Evolutionary conservation across 1,140 invertebrate species (phyloP).

Genomic region (Thrips palmi): DNA sequence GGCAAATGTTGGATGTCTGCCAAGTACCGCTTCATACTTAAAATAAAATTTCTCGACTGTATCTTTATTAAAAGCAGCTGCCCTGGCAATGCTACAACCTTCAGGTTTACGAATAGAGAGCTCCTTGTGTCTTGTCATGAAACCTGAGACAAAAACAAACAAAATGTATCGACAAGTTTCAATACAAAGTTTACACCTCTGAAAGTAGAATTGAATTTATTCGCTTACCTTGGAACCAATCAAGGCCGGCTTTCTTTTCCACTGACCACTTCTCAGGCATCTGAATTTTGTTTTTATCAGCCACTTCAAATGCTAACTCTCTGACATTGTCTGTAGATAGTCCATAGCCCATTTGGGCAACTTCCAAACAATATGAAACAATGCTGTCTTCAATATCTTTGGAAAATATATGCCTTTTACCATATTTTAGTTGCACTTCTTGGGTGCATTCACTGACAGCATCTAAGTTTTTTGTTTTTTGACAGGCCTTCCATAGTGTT

Average conservation of each 20-base stretch:
- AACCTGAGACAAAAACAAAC: not conserved
- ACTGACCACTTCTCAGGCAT: not conserved
- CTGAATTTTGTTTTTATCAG: not conserved
- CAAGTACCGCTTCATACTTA: slow-evolving; percentile 12
- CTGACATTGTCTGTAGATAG: too few relatives aligned
- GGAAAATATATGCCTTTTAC: too few relatives aligned
- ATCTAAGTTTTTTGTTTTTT: too few relatives aligned
- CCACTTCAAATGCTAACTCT: slow-evolving; percentile 1
- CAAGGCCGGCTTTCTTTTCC: not conserved
- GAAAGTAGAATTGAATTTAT: not conserved
- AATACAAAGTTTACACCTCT: not conserved
- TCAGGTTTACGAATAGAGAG: slow-evolving; percentile 20
- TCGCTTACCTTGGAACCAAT: not conserved
- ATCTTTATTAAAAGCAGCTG: slow-evolving; percentile 18
- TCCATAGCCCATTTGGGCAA: too few relatives aligned
- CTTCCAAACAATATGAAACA: too few relatives aligned
- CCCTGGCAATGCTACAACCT: slow-evolving; percentile 18
- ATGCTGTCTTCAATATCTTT: too few relatives aligned
- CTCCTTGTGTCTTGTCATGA: slow-evolving; percentile 17
- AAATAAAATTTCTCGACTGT: slow-evolving; percentile 16
- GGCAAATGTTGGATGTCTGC: slow-evolving; percentile 10
- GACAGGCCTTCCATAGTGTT: too few relatives aligned
- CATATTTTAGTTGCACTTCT: too few relatives aligned
- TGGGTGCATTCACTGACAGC: too few relatives aligned
- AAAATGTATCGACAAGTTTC: not conserved